phyloP scores from a whole-genome alignment of 35 echinoderm and acorn worm genomes.

The Heliocidaris tuberculata region DNA sequence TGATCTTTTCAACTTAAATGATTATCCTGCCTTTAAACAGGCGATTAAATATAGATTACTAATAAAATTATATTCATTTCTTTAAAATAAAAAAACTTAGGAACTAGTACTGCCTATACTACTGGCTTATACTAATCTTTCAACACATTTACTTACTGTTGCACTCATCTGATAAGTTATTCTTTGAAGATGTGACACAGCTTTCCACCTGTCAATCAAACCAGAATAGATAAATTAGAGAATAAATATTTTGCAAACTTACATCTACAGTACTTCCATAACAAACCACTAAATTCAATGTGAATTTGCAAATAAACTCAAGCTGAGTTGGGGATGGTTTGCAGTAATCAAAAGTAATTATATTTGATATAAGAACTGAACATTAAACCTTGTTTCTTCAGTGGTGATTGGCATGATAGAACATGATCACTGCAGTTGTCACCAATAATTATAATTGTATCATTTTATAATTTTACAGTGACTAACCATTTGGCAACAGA shows the following conservation, averaged over 20 bases:
- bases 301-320: neutral
- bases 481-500: neutral
- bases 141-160: slow-evolving; percentile 62
- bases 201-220: slow-evolving; percentile 65
- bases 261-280: too few species aligned
- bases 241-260: neutral
- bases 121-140: too few species aligned
- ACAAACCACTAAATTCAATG: neutral
- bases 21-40: too few species aligned
- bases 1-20: too few species aligned
- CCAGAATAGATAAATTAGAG: neutral
- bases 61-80: too few species aligned
- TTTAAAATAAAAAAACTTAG: too few species aligned
- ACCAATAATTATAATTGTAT: too few species aligned
- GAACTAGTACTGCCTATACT: too few species aligned
- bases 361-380: neutral
- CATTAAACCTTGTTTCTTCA: neutral
- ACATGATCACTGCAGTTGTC: neutral
- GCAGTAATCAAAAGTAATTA: neutral
- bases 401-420: neutral
- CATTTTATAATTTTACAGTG: neutral
- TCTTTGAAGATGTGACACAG: slow-evolving; percentile 59
- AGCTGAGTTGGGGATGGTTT: neutral
- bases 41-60: too few species aligned
- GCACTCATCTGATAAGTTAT: slow-evolving; percentile 53